Evolutionary conservation across 2,888 invertebrate species (phyloP).

Genomic region (Tetrapedia diversipes): DNA sequence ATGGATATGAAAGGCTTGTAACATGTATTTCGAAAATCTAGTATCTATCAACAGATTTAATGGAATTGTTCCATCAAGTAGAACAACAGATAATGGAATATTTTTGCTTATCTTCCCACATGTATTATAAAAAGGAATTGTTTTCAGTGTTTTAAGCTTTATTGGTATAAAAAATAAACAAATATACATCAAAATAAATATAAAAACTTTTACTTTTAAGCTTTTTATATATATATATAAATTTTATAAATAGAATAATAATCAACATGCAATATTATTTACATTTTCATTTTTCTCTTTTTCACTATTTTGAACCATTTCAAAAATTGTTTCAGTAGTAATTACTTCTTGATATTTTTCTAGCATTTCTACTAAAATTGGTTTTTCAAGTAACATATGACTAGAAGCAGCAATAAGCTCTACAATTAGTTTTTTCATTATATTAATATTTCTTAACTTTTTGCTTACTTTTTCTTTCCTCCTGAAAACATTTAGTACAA

Average conservation of each 20-base stretch:
- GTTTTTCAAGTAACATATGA: conserved; percentile 38
- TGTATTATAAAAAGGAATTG: no score
- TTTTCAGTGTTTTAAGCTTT: no score
- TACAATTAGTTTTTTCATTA: conserved; percentile 70
- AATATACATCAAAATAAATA: no score
- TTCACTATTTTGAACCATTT: conserved; percentile 44
- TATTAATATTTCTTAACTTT: conserved; percentile 64
- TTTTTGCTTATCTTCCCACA: no score
- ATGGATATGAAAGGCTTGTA: no score
- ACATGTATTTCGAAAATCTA: no score
- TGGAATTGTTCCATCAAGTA: no score
- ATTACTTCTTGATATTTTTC: conserved; percentile 66
- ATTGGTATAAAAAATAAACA: no score
- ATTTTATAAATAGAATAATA: conserved; percentile 1
- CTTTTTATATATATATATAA: neutral
- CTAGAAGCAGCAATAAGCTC: conserved; percentile 66
- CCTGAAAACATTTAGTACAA: conserved; percentile 50
- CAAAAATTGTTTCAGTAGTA: conserved; percentile 65
- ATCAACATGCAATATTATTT: neutral
- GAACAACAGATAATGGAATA: no score
- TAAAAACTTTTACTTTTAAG: conserved; percentile 10
- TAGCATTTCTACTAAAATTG: conserved; percentile 62
- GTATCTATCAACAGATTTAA: no score
- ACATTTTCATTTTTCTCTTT: neutral
- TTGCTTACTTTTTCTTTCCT: conserved; percentile 56